A percentile compares a stretch with the other conserved stretches of the same genome.
Evolutionary conservation across 2,888 invertebrate genomes (phyloP).

Genomic region (Parnassius glacialis): DNA sequence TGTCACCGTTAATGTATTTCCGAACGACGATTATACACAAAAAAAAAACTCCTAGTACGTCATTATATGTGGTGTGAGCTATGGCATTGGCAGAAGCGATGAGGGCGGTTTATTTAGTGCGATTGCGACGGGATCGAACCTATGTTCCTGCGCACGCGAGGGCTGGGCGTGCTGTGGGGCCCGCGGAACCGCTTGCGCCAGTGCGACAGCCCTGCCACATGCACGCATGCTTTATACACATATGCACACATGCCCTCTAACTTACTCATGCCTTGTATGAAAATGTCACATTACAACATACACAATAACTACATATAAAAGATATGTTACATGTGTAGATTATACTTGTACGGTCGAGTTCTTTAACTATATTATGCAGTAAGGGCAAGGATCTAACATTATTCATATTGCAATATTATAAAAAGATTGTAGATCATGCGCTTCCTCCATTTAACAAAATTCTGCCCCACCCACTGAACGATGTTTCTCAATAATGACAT

Average conservation of each 20-base stretch:
- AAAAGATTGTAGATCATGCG: too few species aligned
- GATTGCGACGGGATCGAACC: conserved; percentile 44
- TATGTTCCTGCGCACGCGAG: conserved; percentile 45
- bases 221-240: conserved; percentile 38
- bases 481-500: too few species aligned
- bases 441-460: too few species aligned
- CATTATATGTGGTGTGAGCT: conserved; percentile 13
- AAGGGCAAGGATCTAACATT: too few species aligned
- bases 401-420: too few species aligned
- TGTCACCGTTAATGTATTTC: too few species aligned
- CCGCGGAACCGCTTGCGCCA: conserved; percentile 49
- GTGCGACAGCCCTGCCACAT: conserved; percentile 29
- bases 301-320: neutral
- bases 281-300: neutral
- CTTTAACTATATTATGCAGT: neutral
- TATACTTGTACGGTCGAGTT: neutral
- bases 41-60: neutral
- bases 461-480: too few species aligned
- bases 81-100: conserved; percentile 31
- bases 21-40: too few species aligned
- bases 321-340: neutral
- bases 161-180: conserved; percentile 40
- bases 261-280: conserved; percentile 5
- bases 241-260: conserved; percentile 11
- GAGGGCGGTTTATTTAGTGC: neutral